Conservation (phyloP, 92 coral and sea anemone genomes). For the Parazoanthus darwini region DNA sequence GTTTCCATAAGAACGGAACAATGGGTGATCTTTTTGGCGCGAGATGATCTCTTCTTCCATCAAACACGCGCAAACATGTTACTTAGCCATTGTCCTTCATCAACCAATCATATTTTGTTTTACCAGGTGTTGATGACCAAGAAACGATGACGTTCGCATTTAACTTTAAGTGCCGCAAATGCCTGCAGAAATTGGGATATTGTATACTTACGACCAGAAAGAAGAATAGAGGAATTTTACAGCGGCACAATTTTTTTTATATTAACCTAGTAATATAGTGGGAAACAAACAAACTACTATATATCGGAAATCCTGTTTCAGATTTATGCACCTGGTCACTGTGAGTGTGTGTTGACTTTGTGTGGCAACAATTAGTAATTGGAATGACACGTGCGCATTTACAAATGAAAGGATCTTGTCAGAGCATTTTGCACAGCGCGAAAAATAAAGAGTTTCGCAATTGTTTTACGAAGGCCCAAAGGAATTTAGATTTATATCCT, state of each 20-base stretch:
- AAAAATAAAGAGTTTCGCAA: not conserved
- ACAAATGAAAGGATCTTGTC: constrained; percentile 56
- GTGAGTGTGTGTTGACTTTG: constrained; percentile 15
- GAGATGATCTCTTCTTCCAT: constrained; percentile 62
- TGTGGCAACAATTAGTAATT: constrained; percentile 28
- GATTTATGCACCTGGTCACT: constrained; percentile 22
- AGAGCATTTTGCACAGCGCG: constrained; percentile 3
- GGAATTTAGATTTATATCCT: not conserved
- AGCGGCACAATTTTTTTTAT: not conserved
- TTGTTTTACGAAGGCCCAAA: constrained; percentile 19
- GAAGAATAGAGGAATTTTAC: not conserved
- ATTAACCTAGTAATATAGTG: not conserved
- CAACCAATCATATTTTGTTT: constrained; percentile 25
- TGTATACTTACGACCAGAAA: not conserved
- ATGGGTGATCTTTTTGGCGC: constrained; percentile 75
- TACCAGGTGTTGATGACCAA: not conserved
- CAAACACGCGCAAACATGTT: constrained; percentile 38
- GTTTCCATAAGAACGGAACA: constrained; percentile 62
- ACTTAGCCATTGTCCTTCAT: constrained; percentile 24
- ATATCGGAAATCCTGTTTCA: constrained; percentile 15
- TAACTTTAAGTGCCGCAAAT: not conserved
- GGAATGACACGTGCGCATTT: constrained; percentile 68
- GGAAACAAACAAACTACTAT: not conserved
- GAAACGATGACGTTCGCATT: not conserved
- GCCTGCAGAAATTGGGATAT: not conserved